These are phyloP conservation scores for Branchipolynoe longqiensis DNA, from an alignment of 2,888 invertebrate genomes.

Conservation along the genomic window DNA sequence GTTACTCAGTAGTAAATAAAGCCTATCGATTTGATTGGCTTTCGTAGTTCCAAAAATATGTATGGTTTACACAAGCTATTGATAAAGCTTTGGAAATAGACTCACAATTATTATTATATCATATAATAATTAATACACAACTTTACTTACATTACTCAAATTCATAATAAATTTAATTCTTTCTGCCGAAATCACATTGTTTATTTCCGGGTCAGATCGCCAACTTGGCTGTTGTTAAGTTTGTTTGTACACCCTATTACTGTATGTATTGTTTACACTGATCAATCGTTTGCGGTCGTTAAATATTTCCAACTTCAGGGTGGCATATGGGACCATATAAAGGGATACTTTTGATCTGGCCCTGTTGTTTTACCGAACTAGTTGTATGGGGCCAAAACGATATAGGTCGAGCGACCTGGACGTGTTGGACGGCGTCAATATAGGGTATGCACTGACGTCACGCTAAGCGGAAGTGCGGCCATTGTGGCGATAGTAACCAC, in stretches of 20 bases:
- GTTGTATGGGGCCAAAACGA: constrained; percentile 36
- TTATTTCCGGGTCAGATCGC: constrained; percentile 24
- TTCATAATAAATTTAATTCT: neutral
- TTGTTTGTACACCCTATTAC: neutral
- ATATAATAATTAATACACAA: neutral
- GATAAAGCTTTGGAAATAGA: neutral
- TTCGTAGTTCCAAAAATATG: too few relatives aligned
- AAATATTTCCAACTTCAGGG: neutral
- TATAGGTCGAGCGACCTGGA: constrained; percentile 20
- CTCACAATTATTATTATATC: neutral
- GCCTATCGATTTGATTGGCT: neutral
- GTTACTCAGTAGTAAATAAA: neutral
- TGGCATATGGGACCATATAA: neutral
- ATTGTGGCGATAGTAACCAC: too few relatives aligned
- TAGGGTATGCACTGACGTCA: too few relatives aligned
- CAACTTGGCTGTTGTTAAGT: neutral
- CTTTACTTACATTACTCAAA: neutral
- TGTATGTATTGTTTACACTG: neutral
- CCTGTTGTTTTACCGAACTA: neutral
- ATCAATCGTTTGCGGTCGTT: neutral
- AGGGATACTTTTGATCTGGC: too few relatives aligned
- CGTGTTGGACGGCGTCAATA: constrained; percentile 48
- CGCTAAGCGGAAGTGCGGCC: too few relatives aligned
- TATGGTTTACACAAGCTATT: too few relatives aligned
- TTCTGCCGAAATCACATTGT: constrained; percentile 13